Evolutionary conservation across 2,797 vertebrate genomes (phyloP).

Genomic region (Sebastes glaucus): DNA sequence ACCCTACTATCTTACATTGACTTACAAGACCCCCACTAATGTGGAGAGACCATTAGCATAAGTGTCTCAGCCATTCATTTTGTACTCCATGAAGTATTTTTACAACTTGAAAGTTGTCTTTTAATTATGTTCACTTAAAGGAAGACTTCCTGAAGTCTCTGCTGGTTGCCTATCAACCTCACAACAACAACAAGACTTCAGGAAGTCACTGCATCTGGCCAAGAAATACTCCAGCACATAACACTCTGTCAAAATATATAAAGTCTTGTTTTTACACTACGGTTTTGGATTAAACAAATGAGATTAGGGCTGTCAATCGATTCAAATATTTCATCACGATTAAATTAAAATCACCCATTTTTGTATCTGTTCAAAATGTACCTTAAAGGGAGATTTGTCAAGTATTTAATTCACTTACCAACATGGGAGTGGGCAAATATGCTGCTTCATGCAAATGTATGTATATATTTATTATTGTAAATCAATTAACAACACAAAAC

Average conservation of each 20-base stretch:
- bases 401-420: too few species aligned
- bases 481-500: too few species aligned
- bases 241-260: background rate
- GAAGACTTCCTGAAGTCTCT: background rate
- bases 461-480: too few species aligned
- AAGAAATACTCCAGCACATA: background rate
- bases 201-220: background rate
- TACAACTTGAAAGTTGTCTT: background rate
- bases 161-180: background rate
- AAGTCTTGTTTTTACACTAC: background rate
- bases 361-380: too few species aligned
- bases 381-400: too few species aligned
- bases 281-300: background rate
- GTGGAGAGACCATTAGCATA: background rate
- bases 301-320: too few species aligned
- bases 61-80: background rate
- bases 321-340: too few species aligned
- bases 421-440: too few species aligned
- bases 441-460: too few species aligned
- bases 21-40: background rate
- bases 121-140: background rate
- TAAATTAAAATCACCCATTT: too few species aligned
- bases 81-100: background rate
- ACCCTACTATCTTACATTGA: background rate
- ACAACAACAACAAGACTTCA: background rate